Evolutionary conservation across 2,888 invertebrate genomes (phyloP).

Genomic region (Sarcophaga caerulescens): DNA sequence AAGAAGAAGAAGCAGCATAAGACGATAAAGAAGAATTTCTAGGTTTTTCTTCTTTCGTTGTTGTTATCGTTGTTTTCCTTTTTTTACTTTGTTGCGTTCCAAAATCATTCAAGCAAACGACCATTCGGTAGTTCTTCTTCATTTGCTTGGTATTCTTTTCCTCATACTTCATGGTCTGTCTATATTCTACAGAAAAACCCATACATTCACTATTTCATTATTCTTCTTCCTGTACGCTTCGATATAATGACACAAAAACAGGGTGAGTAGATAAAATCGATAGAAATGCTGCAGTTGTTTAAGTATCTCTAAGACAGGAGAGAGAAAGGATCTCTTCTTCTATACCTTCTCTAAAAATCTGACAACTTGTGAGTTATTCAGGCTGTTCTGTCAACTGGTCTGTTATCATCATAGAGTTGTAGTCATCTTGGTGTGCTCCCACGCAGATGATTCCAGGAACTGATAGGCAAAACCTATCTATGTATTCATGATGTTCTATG

Average conservation of each 20-base stretch:
- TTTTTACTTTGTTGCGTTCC: constrained; percentile 40
- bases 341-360: too few relatives aligned
- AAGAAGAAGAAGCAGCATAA: constrained; percentile 15
- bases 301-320: too few relatives aligned
- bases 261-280: not conserved
- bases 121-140: constrained; percentile 36
- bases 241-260: not conserved
- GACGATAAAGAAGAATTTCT: constrained; percentile 23
- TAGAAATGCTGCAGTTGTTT: too few relatives aligned
- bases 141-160: constrained; percentile 17
- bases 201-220: not conserved
- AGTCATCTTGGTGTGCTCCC: too few relatives aligned
- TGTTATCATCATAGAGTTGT: too few relatives aligned
- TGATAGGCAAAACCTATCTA: too few relatives aligned
- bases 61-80: too few relatives aligned
- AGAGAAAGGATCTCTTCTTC: too few relatives aligned
- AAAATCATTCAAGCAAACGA: constrained; percentile 47
- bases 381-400: too few relatives aligned
- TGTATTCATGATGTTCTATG: too few relatives aligned
- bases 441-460: too few relatives aligned
- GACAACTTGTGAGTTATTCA: too few relatives aligned
- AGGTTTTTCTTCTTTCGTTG: constrained; percentile 12
- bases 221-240: not conserved
- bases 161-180: constrained; percentile 22
- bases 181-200: constrained; percentile 7